Base-by-base conservation (phyloP, 2,113 vertebrate genomes). In the Oxyruncus cristatus region DNA sequence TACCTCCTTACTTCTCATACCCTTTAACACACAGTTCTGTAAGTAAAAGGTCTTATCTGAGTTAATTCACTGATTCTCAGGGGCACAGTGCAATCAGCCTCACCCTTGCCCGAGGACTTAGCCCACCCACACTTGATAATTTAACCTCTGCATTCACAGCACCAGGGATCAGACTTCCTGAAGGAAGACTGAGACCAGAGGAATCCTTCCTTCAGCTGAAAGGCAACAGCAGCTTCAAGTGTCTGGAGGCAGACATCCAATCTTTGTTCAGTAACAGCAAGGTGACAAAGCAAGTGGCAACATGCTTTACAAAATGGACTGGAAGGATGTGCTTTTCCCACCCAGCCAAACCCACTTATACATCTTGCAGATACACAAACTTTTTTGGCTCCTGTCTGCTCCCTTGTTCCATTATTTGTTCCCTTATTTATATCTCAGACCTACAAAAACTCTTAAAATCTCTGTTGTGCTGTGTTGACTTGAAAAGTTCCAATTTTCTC, bases 271-370 rank as follows among this genome's bases (percentile, higher is more conserved):
- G 42, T 28, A 30, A 44, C 6, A 70, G 33, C 18, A 67, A 80
- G 10, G 27, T 53, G 30, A 30, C 32, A 55, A 41, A 82, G 5
- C 19, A 71, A 47, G 30, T 21, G n/a, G 42, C 17, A 23, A 15
- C 7, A 21, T 20, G 32, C 15, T 35, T 33, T n/a, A 26, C 0
- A 3, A 70, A 84, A 39, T 12, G 1, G 30, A 20, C 6, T 24
- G 42, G 72, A 83, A 83, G 13, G 4, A 21, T 20, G 55, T 33
- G 27, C 16, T 5, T 5, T 70, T 70, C 33, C 59, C 24, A 65
- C 12, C 5, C n/a, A 86, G 3, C 33, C 30, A 61, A 27, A 6
- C 4, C 7, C 14, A 70, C 33, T 12, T 11, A 5, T 5, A 47
- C 19, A 50, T 14, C 15, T 79, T 90, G 39, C 16, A 68, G 59